These are phyloP conservation scores for Chiridota heheva DNA, from an alignment of 35 echinoderm and acorn worm genomes.

Conservation along the genomic window DNA sequence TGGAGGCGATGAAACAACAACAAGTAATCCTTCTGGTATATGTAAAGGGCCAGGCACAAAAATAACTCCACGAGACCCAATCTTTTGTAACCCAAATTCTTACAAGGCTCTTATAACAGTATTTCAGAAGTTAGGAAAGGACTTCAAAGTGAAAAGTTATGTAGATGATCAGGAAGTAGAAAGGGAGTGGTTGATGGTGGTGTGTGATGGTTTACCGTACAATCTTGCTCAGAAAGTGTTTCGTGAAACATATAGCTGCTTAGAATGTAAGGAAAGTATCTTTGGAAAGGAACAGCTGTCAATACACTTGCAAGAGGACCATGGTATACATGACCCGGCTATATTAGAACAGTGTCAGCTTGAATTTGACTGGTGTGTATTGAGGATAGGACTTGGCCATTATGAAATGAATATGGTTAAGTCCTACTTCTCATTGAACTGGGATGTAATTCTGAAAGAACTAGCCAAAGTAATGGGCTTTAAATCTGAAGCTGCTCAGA, in stretches of 20 bases:
- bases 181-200: not conserved
- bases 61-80: too few species aligned
- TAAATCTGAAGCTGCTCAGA: constrained; percentile 12
- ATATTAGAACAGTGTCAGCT: too few species aligned
- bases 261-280: not conserved
- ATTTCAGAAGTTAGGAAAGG: too few species aligned
- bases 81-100: constrained; percentile 17
- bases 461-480: constrained; percentile 22
- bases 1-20: not conserved
- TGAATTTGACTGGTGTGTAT: constrained; percentile 26
- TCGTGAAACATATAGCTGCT: constrained; percentile 9
- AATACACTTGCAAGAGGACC: not conserved
- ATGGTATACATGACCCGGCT: not conserved
- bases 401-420: constrained; percentile 48
- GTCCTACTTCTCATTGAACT: constrained; percentile 35
- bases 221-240: constrained; percentile 18
- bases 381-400: constrained; percentile 29
- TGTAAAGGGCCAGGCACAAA: too few species aligned
- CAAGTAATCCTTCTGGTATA: not conserved
- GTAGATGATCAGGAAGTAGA: too few species aligned
- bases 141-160: too few species aligned
- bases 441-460: constrained; percentile 12
- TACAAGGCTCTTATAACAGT: not conserved
- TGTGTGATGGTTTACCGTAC: constrained; percentile 15
- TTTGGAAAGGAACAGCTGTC: not conserved